These are phyloP conservation scores for Amiota minor DNA, from an alignment of 2,888 invertebrate genomes.

Conservation along the genomic window DNA sequence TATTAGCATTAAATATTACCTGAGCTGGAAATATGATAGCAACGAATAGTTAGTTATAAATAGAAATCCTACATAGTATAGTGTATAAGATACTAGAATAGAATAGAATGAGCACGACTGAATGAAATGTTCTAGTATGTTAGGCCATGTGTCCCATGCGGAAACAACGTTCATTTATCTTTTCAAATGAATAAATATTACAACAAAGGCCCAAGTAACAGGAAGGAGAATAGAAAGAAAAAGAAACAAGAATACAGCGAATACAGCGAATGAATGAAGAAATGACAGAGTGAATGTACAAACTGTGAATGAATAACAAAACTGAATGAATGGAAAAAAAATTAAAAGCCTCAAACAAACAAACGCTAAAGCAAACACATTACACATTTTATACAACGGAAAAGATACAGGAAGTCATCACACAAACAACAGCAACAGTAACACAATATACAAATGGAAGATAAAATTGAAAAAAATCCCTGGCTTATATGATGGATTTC, in stretches of 20 bases:
- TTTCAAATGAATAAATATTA: constrained; percentile 51
- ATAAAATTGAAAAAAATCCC: constrained; percentile 35
- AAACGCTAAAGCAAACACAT: neutral
- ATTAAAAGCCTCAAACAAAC: neutral
- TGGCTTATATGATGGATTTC: constrained; percentile 62
- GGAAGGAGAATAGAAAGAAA: constrained; percentile 35
- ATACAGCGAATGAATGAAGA: neutral
- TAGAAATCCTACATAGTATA: too few relatives aligned
- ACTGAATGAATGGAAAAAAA: too few relatives aligned
- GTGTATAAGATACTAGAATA: too few relatives aligned
- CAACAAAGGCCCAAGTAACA: constrained; percentile 7
- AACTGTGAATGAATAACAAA: neutral
- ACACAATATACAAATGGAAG: neutral
- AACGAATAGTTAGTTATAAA: neutral
- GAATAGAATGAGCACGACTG: neutral
- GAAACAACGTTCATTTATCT: constrained; percentile 50
- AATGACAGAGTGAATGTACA: too few relatives aligned
- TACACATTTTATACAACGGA: neutral
- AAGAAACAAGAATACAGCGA: constrained; percentile 24
- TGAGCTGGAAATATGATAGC: too few relatives aligned
- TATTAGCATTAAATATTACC: too few relatives aligned
- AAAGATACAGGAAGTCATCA: constrained; percentile 3
- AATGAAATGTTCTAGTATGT: constrained; percentile 17
- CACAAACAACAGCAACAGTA: constrained; percentile 32
- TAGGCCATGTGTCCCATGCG: constrained; percentile 10